Conservation (phyloP, 2,888 invertebrate genomes). For the Campoplex nolae region DNA sequence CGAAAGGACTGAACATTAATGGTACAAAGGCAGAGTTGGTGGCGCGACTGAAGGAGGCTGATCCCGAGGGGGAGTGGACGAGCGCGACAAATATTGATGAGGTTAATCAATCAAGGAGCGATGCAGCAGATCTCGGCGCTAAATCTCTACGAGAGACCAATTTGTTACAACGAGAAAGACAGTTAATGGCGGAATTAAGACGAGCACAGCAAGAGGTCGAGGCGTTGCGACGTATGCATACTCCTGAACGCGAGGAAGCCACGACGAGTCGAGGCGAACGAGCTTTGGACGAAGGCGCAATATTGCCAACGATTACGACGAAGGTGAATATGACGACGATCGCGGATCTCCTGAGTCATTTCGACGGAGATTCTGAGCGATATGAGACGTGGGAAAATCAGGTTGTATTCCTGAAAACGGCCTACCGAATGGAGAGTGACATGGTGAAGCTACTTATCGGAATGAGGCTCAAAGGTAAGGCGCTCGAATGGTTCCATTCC, state of each 20-base stretch:
- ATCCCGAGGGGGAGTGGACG: background rate
- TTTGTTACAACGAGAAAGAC: slow-evolving; percentile 64
- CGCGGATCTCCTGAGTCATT: slow-evolving; percentile 46
- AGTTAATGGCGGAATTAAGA: background rate
- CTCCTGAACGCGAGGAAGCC: background rate
- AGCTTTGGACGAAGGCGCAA: background rate
- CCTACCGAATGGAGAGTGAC: slow-evolving; percentile 10
- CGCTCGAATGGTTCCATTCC: slow-evolving; percentile 51
- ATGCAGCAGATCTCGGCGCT: too few relatives aligned
- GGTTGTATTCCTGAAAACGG: slow-evolving; percentile 11
- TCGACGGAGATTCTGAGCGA: slow-evolving; percentile 34
- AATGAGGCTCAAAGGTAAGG: slow-evolving; percentile 44
- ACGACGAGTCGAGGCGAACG: background rate
- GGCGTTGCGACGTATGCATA: background rate
- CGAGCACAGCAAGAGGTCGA: background rate
- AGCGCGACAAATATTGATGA: too few relatives aligned
- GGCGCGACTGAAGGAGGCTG: background rate
- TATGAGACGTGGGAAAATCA: slow-evolving; percentile 52
- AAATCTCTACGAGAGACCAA: slow-evolving; percentile 36
- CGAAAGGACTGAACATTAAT: background rate
- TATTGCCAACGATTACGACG: background rate
- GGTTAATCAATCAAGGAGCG: too few relatives aligned
- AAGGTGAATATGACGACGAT: slow-evolving; percentile 13
- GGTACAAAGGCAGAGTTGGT: slow-evolving; percentile 8
- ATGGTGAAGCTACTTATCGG: background rate